Percentiles rank a stretch among this genome's conserved stretches.
These are phyloP conservation scores for Eupithecia subfuscata DNA, from an alignment of 2,888 invertebrate genomes.

Conservation along the genomic window DNA sequence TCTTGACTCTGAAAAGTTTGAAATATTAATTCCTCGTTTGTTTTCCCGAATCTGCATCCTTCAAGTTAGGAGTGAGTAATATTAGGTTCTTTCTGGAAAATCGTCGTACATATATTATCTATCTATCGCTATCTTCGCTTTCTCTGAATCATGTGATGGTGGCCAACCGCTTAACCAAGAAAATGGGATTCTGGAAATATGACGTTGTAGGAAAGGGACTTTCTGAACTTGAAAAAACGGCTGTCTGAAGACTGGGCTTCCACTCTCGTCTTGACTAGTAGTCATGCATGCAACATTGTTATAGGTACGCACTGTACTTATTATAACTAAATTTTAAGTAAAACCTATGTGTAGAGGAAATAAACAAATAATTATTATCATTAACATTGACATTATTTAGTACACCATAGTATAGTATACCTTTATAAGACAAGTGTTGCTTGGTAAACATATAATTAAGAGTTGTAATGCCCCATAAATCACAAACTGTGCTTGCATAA, in stretches of 20 bases:
- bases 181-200: too few species aligned
- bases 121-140: not conserved
- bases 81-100: not conserved
- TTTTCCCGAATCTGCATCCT: not conserved
- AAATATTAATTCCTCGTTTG: not conserved
- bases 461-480: constrained; percentile 71
- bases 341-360: too few species aligned
- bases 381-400: too few species aligned
- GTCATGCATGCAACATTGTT: too few species aligned
- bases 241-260: not conserved
- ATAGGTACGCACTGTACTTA: too few species aligned
- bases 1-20: constrained; percentile 58
- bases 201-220: too few species aligned
- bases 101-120: not conserved
- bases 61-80: not conserved
- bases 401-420: constrained; percentile 45
- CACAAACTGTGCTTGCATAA: constrained; percentile 72
- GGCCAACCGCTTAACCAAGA: too few species aligned
- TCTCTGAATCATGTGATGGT: too few species aligned
- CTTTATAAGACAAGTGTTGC: constrained; percentile 68
- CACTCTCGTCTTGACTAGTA: not conserved
- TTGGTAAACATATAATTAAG: constrained; percentile 76
- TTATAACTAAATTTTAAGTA: too few species aligned
- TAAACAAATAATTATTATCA: too few species aligned
- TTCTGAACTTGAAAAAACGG: too few species aligned